Evolutionary conservation across 37 sponge, comb jelly and placozoan genomes (phyloP), one percentile per base, ranked within the genome.

Genomic region (Beroe forskalii): DNA sequence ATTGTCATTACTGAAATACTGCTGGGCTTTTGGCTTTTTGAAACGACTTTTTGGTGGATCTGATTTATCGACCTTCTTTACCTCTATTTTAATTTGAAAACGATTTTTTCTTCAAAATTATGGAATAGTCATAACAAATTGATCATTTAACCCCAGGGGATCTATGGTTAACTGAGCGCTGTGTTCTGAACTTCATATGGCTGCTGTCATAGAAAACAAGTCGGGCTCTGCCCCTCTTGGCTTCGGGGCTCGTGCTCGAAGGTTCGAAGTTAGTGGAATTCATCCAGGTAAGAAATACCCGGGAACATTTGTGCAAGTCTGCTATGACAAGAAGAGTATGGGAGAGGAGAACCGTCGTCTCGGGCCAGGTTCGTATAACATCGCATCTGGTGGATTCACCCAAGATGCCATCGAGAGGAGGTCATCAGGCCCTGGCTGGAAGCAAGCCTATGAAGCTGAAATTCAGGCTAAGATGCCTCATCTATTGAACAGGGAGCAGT

Each of bases 201-300:
- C 86, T 80, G 86, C 55, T 12, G 86, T 33, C 19, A 41, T 80
- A 14, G 86, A 80, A 24, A 2, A 35, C 4, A 25, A 8, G 44
- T 37, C 86, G 8, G 48, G 20, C 86, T 12, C 36, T 20, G 86
- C 86, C 33, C 86, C 86, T 3, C 37, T 80, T 4, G 86, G 86
- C 19, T 80, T 80, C 31, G 86, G 86, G 3, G 86, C 86, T 6
- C 44, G 86, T 4, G 86, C 86, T 44, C 28, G 35, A 38, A 95
- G 97, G 91, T 97, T 97, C 63, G 96, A 97, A 75, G 93, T 97
- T 0, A 94, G 95, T 8, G 96, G 94, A 0, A 93, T 97, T 3
- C 96, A 97, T 43, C 98, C 98, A 60, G 93, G 96, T 67, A 94
- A 90, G 90, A 97, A 94, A 72, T 92, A 92, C 89, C 98, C 98